Conservation (phyloP, 2,113 vertebrate genomes). For the Crypturellus undulatus region DNA sequence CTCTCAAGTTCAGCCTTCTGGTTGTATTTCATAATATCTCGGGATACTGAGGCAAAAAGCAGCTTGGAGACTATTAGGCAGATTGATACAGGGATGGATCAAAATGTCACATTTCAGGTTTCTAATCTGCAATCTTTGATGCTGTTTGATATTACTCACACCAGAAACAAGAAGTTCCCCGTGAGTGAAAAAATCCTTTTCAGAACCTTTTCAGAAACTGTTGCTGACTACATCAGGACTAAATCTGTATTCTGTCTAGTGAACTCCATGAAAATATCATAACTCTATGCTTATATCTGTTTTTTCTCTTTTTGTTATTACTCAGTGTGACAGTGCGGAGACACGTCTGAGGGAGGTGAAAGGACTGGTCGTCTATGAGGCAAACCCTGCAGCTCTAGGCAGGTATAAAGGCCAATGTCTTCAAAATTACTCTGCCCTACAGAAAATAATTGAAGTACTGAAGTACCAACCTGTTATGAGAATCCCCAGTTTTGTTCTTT, state of each 20-base stretch:
- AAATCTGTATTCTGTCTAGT: neutral
- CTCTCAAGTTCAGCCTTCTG: neutral
- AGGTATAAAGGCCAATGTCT: neutral
- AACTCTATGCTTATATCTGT: neutral
- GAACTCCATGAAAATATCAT: neutral
- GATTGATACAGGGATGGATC: neutral
- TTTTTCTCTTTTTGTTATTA: neutral
- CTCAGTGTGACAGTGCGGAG: neutral
- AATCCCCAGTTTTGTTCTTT: neutral
- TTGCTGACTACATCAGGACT: neutral
- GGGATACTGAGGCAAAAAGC: neutral
- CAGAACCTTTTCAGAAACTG: neutral
- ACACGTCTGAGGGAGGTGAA: neutral
- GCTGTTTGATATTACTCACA: neutral
- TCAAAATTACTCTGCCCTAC: neutral
- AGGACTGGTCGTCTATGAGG: neutral
- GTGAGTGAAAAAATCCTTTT: neutral
- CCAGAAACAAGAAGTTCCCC: neutral
- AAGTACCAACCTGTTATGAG: neutral
- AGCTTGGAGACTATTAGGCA: neutral
- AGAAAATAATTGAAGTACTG: neutral
- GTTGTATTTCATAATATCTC: accelerated
- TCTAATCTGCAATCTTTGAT: neutral
- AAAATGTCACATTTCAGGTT: neutral
- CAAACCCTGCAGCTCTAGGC: neutral